Conservation (phyloP, 2,113 vertebrate genomes). For the Phaethornis superciliosus region DNA sequence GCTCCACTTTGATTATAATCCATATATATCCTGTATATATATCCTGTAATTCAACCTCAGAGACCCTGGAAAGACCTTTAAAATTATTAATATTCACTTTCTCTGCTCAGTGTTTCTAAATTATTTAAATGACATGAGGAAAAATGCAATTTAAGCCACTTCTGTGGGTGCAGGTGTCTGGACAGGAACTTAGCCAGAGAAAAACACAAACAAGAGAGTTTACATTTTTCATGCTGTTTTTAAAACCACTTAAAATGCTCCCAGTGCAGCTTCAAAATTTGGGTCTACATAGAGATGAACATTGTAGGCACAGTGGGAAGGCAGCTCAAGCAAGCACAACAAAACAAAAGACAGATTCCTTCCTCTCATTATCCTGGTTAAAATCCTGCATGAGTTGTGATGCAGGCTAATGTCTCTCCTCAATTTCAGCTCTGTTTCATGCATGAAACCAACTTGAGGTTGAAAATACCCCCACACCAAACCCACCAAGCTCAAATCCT, state of each 20-base stretch:
- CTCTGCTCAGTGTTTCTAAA: background rate
- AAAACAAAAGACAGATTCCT: background rate
- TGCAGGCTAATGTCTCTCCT: background rate
- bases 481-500: background rate
- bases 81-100: slow-evolving; percentile 1
- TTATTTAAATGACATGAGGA: slow-evolving; percentile 10
- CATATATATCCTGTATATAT: too few relatives aligned
- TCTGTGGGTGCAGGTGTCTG: background rate
- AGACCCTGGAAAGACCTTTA: background rate
- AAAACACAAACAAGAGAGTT: background rate
- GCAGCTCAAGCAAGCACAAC: background rate
- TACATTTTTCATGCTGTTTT: background rate
- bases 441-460: background rate
- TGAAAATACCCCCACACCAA: background rate
- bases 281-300: background rate
- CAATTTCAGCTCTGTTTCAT: background rate
- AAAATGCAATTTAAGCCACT: background rate
- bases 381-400: background rate
- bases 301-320: background rate
- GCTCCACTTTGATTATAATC: background rate
- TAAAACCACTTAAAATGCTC: background rate
- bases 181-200: background rate
- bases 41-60: background rate
- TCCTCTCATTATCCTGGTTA: background rate
- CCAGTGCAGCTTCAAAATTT: background rate